Conservation (phyloP, 2,113 vertebrate species). For the Erythrocercus mccallii region DNA sequence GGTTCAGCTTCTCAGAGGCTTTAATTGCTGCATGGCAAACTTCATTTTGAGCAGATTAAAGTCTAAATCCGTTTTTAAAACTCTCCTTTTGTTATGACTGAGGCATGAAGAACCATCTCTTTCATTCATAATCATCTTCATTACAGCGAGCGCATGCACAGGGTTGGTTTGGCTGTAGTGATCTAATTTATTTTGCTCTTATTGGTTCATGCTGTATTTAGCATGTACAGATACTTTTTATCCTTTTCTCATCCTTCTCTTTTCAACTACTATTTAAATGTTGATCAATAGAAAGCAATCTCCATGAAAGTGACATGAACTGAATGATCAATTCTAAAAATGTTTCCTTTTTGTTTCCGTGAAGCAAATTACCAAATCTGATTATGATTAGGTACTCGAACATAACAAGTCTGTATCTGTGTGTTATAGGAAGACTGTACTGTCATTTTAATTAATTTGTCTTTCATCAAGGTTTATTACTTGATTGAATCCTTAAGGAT, state of each 20-base stretch:
- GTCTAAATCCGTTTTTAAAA: neutral
- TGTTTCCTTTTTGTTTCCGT: constrained; percentile 61
- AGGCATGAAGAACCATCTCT: neutral
- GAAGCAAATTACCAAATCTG: constrained; percentile 63
- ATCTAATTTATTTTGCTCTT: constrained; percentile 60
- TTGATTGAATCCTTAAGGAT: constrained; percentile 22
- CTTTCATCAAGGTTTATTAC: constrained; percentile 44
- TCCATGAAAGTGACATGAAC: constrained; percentile 59
- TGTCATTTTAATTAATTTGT: constrained; percentile 45
- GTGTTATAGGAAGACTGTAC: neutral
- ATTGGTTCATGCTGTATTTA: constrained; percentile 51
- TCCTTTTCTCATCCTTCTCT: constrained; percentile 50
- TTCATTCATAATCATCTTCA: constrained; percentile 13
- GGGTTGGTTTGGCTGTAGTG: neutral
- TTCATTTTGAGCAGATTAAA: constrained; percentile 27
- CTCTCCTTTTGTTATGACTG: constrained; percentile 1
- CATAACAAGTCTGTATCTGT: constrained; percentile 20
- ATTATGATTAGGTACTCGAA: constrained; percentile 55
- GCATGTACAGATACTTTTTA: constrained; percentile 51
- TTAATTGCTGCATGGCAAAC: constrained; percentile 32
- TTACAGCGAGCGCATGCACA: neutral
- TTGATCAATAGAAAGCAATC: constrained; percentile 67
- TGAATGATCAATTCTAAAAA: constrained; percentile 66
- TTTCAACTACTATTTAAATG: constrained; percentile 46
- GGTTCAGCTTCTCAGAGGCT: neutral